Evolutionary conservation across 2,888 invertebrate species (phyloP), one percentile per base, ranked within the genome.

Genomic region (Villa cingulata): DNA sequence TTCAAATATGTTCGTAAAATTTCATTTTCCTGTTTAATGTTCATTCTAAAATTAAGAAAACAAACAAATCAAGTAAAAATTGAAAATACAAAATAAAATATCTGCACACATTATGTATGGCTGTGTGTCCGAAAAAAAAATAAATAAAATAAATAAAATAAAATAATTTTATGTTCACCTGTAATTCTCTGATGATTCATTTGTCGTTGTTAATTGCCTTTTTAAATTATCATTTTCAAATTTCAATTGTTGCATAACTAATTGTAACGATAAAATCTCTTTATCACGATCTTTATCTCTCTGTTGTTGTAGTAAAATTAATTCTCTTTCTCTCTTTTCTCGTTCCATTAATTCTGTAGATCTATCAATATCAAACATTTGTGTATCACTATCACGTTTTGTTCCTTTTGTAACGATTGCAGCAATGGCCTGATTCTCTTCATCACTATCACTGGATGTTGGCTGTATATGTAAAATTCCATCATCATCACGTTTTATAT

Each of bases 381-480:
- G 9, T 32, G 12, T 12, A 4, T 32, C 29, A 3, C 3, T 3
- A 3, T 9, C 12, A 3, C 3, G 3, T 32, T 32, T 32, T 32
- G 12, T 12, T 32, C 12, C 12, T 32, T 9, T 32, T 12, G 7
- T 32, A 32, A 12, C 29, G 7, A 23, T 23, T 23, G 23, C 23
- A 6, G 23, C 7, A 23, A 6, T 7, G 5, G 23, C 4, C 12
- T 34, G 34, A 4, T 34, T 3, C 4, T 16, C 37, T 32, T 46
- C 36, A 41, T 34, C 42, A 34, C 37, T 40, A 46, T 51, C n/a
- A 16, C 19, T 48, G 23, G 51, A 49, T 12, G 62, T 72, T 2
- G 85, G 83, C 41, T 83, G 79, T 40, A 88, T 75, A 55, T 80
- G 75, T 54, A 91, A 78, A 4, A 85, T 74, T 1, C 90, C 90